Percentiles rank a stretch among this genome's conserved stretches.
These are phyloP conservation scores for Drosophila sproati DNA, from an alignment of 1,140 invertebrate species.

Conservation along the genomic window DNA sequence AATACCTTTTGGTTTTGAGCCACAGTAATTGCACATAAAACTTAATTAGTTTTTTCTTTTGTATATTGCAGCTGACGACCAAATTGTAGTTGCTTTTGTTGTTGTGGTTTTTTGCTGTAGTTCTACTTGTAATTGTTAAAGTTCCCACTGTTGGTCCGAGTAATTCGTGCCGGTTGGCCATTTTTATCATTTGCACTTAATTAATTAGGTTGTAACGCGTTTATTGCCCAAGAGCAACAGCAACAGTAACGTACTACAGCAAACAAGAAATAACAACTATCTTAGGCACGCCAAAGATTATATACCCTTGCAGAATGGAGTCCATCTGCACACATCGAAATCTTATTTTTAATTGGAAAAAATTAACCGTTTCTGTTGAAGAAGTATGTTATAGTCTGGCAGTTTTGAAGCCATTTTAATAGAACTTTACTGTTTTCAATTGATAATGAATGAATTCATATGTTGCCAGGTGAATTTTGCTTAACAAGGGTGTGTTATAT, in stretches of 20 bases:
- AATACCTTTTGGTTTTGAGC: conserved; percentile 74
- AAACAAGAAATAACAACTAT: conserved; percentile 9
- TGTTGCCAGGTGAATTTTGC: too few species aligned
- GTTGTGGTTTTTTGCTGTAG: conserved; percentile 17
- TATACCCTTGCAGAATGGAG: neutral
- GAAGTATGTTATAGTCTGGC: too few species aligned
- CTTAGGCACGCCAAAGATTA: neutral
- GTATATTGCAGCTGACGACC: conserved; percentile 37
- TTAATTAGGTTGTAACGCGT: conserved; percentile 82
- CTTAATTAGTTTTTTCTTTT: conserved; percentile 78
- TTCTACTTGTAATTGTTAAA: conserved; percentile 7
- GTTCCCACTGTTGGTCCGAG: conserved; percentile 32
- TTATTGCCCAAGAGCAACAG: conserved; percentile 69
- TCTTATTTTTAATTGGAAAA: neutral
- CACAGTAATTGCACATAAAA: conserved; percentile 83
- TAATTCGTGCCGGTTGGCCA: conserved; percentile 73
- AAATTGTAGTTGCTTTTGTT: conserved; percentile 18
- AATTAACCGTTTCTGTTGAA: neutral
- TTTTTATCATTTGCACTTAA: conserved; percentile 83
- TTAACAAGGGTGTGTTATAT: neutral
- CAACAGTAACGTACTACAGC: conserved; percentile 21
- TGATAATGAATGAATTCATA: too few species aligned
- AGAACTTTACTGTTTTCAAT: too few species aligned
- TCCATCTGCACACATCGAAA: neutral
- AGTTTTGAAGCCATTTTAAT: too few species aligned